Base-by-base conservation (phyloP, 2,113 vertebrate species). In the Halcyon malimbica region DNA sequence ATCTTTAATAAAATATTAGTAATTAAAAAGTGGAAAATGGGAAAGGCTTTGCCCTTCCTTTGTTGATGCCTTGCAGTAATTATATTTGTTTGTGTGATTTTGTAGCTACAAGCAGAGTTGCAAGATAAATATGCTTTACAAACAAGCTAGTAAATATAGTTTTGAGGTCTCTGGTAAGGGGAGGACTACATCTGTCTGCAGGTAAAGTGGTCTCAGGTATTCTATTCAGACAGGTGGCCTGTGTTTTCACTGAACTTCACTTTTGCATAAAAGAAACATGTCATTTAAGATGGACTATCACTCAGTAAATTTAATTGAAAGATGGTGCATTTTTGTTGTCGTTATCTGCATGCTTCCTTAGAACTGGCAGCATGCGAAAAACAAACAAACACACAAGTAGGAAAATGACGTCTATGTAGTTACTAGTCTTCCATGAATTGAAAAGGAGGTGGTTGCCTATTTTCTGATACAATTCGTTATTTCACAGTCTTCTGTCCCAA, bases 41-140 rank as follows among this genome's bases (percentile, higher is more conserved):
- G 4, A 29, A 81, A 44, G 54, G 69, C 3, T 29, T 57, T 50
- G n/a, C 25, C 33, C 19, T 71, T 56, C n/a, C 10, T 54, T 84
- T 91, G 42, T 11, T 74, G 63, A 25, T 88, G 11, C 15, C 46
- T 25, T n/a, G 29, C 11, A 50, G 46, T 62, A 87, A 79, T n/a
- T 96, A 8, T 46, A 71, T 96, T 91, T 93, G 75, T 25, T 95
- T 21, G 31, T 76, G 21, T 89, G 46, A 10, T 84, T 80, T 94
- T 28, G 26, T 41, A 94, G 31, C 65, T 93, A 84, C 12, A 4
- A 84, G 33, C 1, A 0, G 29, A 83, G 54, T 62, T 88, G 69
- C 37, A 95, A 93, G 67, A 68, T 69, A 87, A 96, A 92, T 94
- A 92, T 42, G 3, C 64, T 89, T 91, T 97, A 50, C 42, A 59